Evolutionary conservation across 2,797 vertebrate species (phyloP).

Genomic region (Rhynchonycteris naso): DNA sequence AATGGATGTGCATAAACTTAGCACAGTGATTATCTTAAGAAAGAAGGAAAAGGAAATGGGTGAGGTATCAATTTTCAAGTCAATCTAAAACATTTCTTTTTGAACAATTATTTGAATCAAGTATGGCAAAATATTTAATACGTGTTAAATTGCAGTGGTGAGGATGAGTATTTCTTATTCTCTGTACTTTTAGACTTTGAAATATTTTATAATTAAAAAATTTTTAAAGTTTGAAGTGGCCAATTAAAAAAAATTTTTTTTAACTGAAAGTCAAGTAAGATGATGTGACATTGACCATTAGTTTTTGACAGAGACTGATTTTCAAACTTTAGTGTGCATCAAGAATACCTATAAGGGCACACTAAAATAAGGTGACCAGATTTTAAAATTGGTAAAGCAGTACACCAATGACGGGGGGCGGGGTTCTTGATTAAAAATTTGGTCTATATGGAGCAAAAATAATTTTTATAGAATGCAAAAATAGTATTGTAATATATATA

Average conservation of each 20-base stretch:
- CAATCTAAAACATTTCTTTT: not conserved
- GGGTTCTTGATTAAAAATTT: no score
- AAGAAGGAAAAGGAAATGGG: not conserved
- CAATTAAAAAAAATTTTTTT: not conserved
- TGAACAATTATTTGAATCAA: not conserved
- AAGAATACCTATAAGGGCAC: not conserved
- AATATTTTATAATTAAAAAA: constrained; percentile 8
- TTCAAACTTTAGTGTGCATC: not conserved
- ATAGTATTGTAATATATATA: no score
- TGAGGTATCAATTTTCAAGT: not conserved
- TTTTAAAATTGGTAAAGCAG: no score
- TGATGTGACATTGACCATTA: not conserved
- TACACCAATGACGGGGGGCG: no score
- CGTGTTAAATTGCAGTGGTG: not conserved
- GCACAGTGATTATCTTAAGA: not conserved
- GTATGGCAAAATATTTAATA: not conserved
- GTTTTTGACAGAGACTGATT: not conserved
- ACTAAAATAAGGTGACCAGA: not conserved
- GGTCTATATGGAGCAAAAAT: no score
- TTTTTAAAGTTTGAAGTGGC: not conserved
- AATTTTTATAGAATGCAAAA: no score
- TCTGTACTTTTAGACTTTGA: not conserved
- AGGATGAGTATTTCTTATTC: not conserved
- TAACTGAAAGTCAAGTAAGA: not conserved
- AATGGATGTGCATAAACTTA: not conserved